Evolutionary conservation across 2,797 vertebrate genomes (phyloP).

Genomic region (Arrhamphus sclerolepis): DNA sequence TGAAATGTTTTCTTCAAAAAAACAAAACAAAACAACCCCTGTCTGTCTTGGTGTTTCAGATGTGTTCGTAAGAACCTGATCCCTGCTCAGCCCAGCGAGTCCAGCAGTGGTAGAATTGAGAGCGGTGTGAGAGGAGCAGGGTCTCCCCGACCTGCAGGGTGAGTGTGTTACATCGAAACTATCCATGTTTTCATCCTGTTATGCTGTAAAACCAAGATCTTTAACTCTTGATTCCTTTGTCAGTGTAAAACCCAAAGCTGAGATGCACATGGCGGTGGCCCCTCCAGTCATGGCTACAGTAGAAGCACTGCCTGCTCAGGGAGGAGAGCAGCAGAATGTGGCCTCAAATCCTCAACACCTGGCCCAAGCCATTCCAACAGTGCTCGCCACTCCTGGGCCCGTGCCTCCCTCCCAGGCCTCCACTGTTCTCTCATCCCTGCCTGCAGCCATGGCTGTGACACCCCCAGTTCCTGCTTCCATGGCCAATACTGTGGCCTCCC

Average conservation of each 20-base stretch:
- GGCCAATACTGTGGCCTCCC: constrained; percentile 87
- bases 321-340: constrained; percentile 85
- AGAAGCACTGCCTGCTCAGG: constrained; percentile 88
- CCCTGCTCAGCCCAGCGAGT: constrained; percentile 88
- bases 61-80: constrained; percentile 95
- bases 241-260: constrained; percentile 94
- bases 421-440: constrained; percentile 85
- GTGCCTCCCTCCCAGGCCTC: constrained; percentile 90
- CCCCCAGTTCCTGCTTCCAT: constrained; percentile 86
- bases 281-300: constrained; percentile 88
- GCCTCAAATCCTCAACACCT: constrained; percentile 88
- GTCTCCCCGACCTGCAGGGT: constrained; percentile 93
- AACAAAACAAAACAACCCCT: neutral
- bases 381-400: constrained; percentile 85
- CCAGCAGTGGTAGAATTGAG: constrained; percentile 85
- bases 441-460: constrained; percentile 85
- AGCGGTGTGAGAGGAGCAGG: constrained; percentile 88
- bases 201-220: neutral
- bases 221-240: constrained; percentile 3
- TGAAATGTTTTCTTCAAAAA: neutral
- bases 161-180: constrained; percentile 50
- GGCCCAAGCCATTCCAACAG: constrained; percentile 85
- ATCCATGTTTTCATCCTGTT: neutral
- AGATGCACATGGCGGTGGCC: constrained; percentile 91
- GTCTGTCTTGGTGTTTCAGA: constrained; percentile 61